Base-by-base conservation (phyloP, 2,888 invertebrate genomes). In the Pimpla rufipes region DNA sequence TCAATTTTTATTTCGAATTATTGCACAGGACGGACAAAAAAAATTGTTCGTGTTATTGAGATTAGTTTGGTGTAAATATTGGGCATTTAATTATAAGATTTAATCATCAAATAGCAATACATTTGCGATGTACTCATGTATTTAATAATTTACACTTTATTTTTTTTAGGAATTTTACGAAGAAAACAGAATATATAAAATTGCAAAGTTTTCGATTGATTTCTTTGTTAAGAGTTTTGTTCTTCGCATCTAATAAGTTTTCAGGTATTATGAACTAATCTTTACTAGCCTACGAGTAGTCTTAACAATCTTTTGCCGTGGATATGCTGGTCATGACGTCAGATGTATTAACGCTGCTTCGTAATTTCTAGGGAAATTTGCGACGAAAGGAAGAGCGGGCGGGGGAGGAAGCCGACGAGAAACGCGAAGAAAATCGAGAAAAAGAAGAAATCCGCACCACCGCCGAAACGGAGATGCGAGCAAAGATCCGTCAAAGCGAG, bases 321-420 rank as follows among this genome's bases (percentile, higher is more conserved):
- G 42, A 57, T 57, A 23, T 18, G 7, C 40, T 45, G 13, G 42
- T 21, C 42, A 37, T 64, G 11, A 66, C 7, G 23, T 23, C 18
- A 23, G 13, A 42, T 45, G 18, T 66, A 66, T 45, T 66, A 66
- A 66, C 45, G 21, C 23, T 21, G 42, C 5, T 66, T 66, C 66
- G 45, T 66, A 45, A 13, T 66, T 66, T 66, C 66, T 66, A 66
- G 66, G 66, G 37, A 18, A 37, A 62, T 18, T 62, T 18, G 23
- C 62, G 76, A 83, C 71, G 70, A 77, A 55, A 76, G 52, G 77
- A 80, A 73, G 67, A 80, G 45, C 62, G 77, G 68, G 50, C 67
- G 76, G 5, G 73, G 62, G 11, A 79, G 73, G 77, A 78, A 67
- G 23, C 68, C 76, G 29, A 59, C 73, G 57, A 73, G 73, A 67